A percentile compares a stretch with the other conserved stretches of the same genome.
Conservation (phyloP, 2,797 vertebrate genomes). For the Crenichthys baileyi region DNA sequence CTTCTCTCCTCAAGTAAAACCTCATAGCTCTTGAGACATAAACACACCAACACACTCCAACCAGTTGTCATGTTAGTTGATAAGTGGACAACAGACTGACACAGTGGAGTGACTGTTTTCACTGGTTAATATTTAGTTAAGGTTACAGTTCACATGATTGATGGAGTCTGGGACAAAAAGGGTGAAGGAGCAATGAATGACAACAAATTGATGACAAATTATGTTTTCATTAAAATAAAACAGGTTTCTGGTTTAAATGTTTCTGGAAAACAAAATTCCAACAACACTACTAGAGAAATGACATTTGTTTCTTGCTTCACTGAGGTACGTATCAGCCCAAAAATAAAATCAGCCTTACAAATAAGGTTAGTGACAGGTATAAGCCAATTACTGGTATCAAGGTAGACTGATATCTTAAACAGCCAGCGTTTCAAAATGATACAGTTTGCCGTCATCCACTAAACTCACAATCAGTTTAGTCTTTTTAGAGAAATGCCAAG, state of each 20-base stretch:
- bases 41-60: slow-evolving; percentile 16
- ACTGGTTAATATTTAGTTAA: slow-evolving; percentile 64
- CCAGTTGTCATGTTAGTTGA: slow-evolving; percentile 24
- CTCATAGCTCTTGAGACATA: slow-evolving; percentile 30
- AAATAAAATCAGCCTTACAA: no score
- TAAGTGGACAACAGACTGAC: slow-evolving; percentile 43
- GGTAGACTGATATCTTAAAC: background rate
- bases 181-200: slow-evolving; percentile 21
- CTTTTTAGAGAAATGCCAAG: no score
- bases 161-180: slow-evolving; percentile 23
- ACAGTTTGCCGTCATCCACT: background rate
- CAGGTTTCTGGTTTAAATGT: no score
- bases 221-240: no score
- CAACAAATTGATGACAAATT: background rate
- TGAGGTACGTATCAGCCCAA: no score
- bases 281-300: background rate
- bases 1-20: slow-evolving; percentile 2
- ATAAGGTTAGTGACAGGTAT: no score
- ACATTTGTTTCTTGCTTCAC: background rate
- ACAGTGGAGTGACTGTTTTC: slow-evolving; percentile 50
- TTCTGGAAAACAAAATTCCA: no score
- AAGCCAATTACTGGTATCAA: background rate
- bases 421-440: background rate
- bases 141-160: slow-evolving; percentile 37
- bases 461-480: background rate